Evolutionary conservation across 30 jellyfish, hydroid and myxozoan species (phyloP), one percentile per base, ranked within the genome.

Genomic region (Sanderia malayensis): DNA sequence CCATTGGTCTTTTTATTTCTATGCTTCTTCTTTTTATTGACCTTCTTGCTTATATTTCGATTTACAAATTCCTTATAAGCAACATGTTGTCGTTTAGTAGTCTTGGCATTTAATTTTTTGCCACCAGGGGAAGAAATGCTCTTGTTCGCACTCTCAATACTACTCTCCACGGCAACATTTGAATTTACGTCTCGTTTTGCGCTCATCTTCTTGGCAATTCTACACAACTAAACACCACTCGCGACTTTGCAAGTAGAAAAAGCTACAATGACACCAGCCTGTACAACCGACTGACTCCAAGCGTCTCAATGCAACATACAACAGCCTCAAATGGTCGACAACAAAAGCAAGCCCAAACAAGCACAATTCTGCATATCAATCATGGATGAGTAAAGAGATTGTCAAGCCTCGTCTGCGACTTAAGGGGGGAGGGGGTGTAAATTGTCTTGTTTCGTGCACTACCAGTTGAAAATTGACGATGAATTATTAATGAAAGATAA

Each of bases 181-280:
- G 89, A 81, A 20, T 78, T 78, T 34, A 44, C 82, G 46, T 78
- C 89, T 11, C 32, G 74, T n/a, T n/a, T n/a, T 13, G 89, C 29
- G 57, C 89, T 78, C 89, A 65, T 78, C 66, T 76, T 52, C 18
- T 19, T 30, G 37, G 17, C 15, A 58, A 58, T 21, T 8, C 15
- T 18, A 3, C 29, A n/a, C n/a, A n/a, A n/a, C n/a, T n/a, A n/a
- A n/a, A n/a, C n/a, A n/a, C n/a, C n/a, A n/a, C n/a, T n/a, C n/a
- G n/a, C n/a, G n/a, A n/a, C n/a, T n/a, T n/a, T n/a, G n/a, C n/a
- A n/a, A n/a, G n/a, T n/a, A n/a, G n/a, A n/a, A n/a, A n/a, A n/a
- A n/a, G n/a, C n/a, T n/a, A n/a, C n/a, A n/a, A n/a, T n/a, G n/a
- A n/a, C n/a, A n/a, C n/a, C n/a, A n/a, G n/a, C n/a, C n/a, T n/a